A percentile compares a stretch with the other conserved stretches of the same genome.
Conservation (phyloP, 2,888 invertebrate genomes). For the Sipha maydis region DNA sequence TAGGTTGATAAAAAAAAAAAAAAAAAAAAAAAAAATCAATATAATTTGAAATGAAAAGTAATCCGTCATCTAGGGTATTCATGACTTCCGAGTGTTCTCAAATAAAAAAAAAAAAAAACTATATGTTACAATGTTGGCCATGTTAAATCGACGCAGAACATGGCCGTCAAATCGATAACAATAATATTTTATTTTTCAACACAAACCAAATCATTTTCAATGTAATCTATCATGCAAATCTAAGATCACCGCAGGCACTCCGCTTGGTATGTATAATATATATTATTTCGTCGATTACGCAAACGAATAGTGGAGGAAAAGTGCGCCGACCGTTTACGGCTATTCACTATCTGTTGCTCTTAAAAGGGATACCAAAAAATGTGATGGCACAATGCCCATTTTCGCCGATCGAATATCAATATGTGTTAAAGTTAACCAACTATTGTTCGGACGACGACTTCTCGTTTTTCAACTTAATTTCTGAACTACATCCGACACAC, state of each 20-base stretch:
- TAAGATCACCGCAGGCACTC: background rate
- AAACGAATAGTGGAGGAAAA: background rate
- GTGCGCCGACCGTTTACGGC: background rate
- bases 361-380: background rate
- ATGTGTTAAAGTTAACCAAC: constrained; percentile 11
- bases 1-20: too few relatives aligned
- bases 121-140: background rate
- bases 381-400: background rate
- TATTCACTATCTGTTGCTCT: constrained; percentile 34
- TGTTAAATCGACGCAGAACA: background rate
- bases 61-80: background rate
- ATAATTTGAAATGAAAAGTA: background rate
- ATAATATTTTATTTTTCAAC: constrained; percentile 39
- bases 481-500: background rate
- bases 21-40: too few relatives aligned
- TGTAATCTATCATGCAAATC: constrained; percentile 34
- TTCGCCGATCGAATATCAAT: constrained; percentile 3
- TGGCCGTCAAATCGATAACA: constrained; percentile 17
- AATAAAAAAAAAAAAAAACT: background rate
- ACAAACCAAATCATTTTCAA: constrained; percentile 13
- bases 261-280: background rate
- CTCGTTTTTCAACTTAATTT: constrained; percentile 36
- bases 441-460: constrained; percentile 1
- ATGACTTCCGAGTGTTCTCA: background rate
- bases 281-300: background rate